These are phyloP conservation scores for Amblyjoppa fuscipennis DNA, from an alignment of 2,888 invertebrate genomes.

Conservation along the genomic window DNA sequence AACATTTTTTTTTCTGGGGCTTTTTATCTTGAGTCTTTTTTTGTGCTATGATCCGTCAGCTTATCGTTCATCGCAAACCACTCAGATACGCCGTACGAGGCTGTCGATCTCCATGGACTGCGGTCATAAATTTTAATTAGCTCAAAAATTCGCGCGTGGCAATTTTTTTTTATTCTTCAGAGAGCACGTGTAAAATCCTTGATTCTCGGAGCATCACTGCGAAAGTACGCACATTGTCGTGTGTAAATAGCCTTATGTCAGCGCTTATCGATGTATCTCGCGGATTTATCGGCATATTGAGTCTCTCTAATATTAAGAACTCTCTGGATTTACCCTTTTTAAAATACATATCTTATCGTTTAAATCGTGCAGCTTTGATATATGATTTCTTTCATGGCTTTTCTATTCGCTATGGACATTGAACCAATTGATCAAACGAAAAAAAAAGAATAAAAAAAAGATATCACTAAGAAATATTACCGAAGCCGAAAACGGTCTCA, in stretches of 20 bases:
- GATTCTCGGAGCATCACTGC: not conserved
- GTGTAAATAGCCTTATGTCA: slow-evolving; percentile 52
- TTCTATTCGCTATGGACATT: slow-evolving; percentile 20
- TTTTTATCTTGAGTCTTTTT: not conserved
- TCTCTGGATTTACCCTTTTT: not conserved
- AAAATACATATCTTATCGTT: slow-evolving; percentile 2
- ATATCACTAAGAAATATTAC: not conserved
- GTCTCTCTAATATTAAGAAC: slow-evolving; percentile 38
- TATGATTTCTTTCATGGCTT: not conserved
- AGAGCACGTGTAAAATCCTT: not conserved
- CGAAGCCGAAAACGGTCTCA: not conserved
- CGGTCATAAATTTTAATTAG: not conserved
- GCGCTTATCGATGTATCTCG: slow-evolving; percentile 32
- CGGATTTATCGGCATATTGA: slow-evolving; percentile 42
- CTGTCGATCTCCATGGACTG: not conserved
- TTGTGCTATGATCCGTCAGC: not conserved
- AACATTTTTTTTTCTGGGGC: not conserved
- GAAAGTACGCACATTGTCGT: slow-evolving; percentile 18
- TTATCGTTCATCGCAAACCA: not conserved
- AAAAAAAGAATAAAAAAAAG: not conserved
- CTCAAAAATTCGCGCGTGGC: not conserved
- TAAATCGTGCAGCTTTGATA: slow-evolving; percentile 9
- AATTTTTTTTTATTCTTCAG: not conserved
- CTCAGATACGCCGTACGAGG: no score
- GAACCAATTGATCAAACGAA: slow-evolving; percentile 16